A percentile compares a stretch with the other conserved stretches of the same genome.
Conservation (phyloP, 2,113 vertebrate species). For the Motacilla tschutschensis region DNA sequence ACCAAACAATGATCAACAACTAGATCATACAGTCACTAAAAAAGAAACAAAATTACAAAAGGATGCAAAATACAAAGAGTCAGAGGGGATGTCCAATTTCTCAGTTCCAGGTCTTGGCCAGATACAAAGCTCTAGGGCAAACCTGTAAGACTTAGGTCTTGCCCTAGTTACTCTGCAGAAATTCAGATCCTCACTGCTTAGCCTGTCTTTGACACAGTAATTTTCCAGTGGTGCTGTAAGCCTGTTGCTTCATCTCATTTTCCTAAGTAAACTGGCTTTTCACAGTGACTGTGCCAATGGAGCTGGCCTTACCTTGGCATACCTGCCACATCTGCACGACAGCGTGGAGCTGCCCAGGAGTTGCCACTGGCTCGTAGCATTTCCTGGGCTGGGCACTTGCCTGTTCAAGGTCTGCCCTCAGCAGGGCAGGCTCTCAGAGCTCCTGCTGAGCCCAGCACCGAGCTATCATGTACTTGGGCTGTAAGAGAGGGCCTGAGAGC, state of each 20-base stretch:
- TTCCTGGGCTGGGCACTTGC: not conserved
- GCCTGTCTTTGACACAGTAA: not conserved
- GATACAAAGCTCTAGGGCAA: not conserved
- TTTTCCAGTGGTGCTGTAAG: constrained; percentile 17
- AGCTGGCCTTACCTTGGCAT: not conserved
- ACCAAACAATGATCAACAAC: not conserved
- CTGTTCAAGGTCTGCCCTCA: not conserved
- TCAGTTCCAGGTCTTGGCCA: accelerated
- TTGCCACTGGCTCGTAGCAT: accelerated
- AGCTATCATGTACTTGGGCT: not conserved
- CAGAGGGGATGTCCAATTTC: not conserved
- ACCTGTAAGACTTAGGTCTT: not conserved
- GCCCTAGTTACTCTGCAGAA: not conserved
- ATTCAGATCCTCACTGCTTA: not conserved
- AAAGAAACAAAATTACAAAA: not conserved
- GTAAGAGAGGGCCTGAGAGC: not conserved
- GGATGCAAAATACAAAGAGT: not conserved
- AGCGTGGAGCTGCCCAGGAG: accelerated
- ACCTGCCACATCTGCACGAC: not conserved
- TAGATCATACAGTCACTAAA: not conserved
- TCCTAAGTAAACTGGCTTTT: constrained; percentile 18
- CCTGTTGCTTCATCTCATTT: not conserved
- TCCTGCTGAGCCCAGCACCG: not conserved
- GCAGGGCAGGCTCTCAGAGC: not conserved
- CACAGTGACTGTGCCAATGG: not conserved